Evolutionary conservation across 2,113 vertebrate species (phyloP), one percentile per base, ranked within the genome.

Genomic region (Dromas ardeola): DNA sequence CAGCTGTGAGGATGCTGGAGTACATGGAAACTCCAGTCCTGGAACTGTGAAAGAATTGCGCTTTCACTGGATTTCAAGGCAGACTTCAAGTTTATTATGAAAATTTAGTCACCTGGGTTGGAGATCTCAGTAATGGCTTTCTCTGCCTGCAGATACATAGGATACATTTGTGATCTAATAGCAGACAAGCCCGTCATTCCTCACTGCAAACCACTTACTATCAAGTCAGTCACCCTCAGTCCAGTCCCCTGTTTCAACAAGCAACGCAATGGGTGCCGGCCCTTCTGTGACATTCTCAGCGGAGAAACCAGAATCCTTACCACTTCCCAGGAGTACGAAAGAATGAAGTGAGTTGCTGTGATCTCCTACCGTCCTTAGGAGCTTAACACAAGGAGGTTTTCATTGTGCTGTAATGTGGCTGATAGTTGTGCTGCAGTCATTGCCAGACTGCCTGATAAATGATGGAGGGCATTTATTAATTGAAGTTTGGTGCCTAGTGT

Each of bases 161-260:
- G 99, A 36, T 99, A 99, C 63, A 99, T 99, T 62, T 99, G 99
- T 86, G 99, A 99, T 94, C 99, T 99, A 94, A 99, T 99, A 53
- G 99, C 99, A 47, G 99, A 99, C 97, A 99, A 99, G 85, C 99
- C 99, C 26, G 95, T 98, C 47, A 95, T 99, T 59, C 99, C 99
- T 50, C 99, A 99, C 98, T 99, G 99, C 95, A 99, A 99, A 94
- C 99, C 99, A 2, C 96, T 99, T 62, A 96, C 98, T 2, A 99
- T 99, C 96, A 99, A 99, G 97, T 98, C 98, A 1, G 98, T 99
- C 91, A 99, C 99, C 26, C 98, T 99, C 59, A 99, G 98, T 52
- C 99, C 99, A 4, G 98, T 99, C 12, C 99, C 99, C 42, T 99
- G 99, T 97, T 99, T 99, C 98, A 99, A 99, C 98, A 99, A 99